A percentile compares a stretch with the other conserved stretches of the same genome.
Conservation (phyloP, 2,113 vertebrate genomes). For the Oncorhynchus clarkii region DNA sequence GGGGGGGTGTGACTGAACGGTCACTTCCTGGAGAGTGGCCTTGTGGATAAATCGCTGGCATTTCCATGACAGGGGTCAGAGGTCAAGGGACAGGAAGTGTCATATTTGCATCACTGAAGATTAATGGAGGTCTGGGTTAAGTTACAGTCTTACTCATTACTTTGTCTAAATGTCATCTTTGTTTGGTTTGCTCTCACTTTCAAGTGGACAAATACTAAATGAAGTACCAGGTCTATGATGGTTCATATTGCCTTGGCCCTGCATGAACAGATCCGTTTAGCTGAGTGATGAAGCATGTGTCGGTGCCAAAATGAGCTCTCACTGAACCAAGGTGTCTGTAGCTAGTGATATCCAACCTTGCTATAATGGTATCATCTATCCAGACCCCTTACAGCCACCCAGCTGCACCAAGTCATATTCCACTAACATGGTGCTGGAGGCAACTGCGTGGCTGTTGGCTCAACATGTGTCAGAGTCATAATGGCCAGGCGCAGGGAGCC, state of each 20-base stretch:
- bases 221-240: too few species aligned
- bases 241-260: neutral
- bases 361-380: neutral
- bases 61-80: neutral
- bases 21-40: too few species aligned
- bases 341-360: neutral
- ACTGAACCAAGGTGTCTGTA: neutral
- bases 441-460: neutral
- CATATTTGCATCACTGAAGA: constrained; percentile 6
- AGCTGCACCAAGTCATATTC: neutral
- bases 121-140: neutral
- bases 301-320: neutral
- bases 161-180: neutral
- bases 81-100: neutral
- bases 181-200: neutral
- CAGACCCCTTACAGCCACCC: neutral
- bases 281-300: neutral
- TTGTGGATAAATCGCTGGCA: neutral
- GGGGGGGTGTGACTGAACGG: neutral
- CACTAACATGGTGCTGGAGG: neutral
- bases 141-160: neutral
- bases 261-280: neutral
- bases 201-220: neutral
- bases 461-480: neutral
- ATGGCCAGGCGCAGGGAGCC: neutral